Conservation (phyloP, 2,113 vertebrate species). For the Muntiacus reevesi region DNA sequence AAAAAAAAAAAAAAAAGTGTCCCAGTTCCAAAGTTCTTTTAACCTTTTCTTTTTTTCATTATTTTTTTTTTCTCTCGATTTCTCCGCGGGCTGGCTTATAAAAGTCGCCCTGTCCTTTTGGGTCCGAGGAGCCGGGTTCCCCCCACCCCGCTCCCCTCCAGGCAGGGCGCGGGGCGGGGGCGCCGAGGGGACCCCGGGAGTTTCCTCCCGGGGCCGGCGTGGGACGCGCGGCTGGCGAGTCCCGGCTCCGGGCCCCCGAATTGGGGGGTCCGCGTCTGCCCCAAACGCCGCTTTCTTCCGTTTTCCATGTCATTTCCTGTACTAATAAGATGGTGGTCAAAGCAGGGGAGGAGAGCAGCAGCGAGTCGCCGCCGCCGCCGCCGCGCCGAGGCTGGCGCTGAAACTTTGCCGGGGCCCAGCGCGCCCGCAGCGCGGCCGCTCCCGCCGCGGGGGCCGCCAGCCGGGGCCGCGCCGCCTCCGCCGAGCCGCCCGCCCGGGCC, state of each 20-base stretch:
- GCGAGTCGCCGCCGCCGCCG: slow-evolving; percentile 82
- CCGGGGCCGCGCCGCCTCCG: slow-evolving; percentile 54
- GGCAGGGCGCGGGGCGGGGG: slow-evolving; percentile 29
- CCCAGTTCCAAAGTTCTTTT: slow-evolving; percentile 54
- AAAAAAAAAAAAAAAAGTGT: background rate
- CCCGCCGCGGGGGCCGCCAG: slow-evolving; percentile 59
- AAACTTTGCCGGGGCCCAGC: slow-evolving; percentile 83
- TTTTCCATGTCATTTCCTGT: slow-evolving; percentile 97
- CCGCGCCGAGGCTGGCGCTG: slow-evolving; percentile 78
- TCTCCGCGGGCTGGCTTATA: background rate
- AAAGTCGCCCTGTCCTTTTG: background rate
- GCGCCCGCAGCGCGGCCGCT: slow-evolving; percentile 70
- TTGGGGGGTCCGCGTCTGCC: slow-evolving; percentile 85
- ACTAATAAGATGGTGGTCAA: slow-evolving; percentile 96
- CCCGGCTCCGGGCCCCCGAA: slow-evolving; percentile 79
- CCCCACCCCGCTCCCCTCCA: background rate
- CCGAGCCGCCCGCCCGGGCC: slow-evolving; percentile 60
- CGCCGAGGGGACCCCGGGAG: background rate
- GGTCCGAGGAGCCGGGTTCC: background rate
- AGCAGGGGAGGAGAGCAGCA: slow-evolving; percentile 88
- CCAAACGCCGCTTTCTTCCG: slow-evolving; percentile 90
- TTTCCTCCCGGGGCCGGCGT: slow-evolving; percentile 19
- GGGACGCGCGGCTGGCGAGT: slow-evolving; percentile 67
- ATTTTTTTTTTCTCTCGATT: background rate
- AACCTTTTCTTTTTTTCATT: background rate